A percentile compares a stretch with the other conserved stretches of the same genome.
Conservation (phyloP, 2,888 invertebrate genomes). For the Graphium colonna region DNA sequence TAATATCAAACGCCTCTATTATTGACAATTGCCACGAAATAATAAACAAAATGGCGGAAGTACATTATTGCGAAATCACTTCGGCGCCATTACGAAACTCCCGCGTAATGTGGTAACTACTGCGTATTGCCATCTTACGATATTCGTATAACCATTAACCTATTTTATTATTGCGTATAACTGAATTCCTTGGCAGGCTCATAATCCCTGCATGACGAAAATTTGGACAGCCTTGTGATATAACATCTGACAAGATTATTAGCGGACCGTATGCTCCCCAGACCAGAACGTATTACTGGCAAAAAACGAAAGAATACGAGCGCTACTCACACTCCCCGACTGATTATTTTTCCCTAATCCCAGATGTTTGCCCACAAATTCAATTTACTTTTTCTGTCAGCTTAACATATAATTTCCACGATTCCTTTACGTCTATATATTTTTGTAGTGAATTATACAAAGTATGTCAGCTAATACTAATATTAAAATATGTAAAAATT, state of each 20-base stretch:
- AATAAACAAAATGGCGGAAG: neutral
- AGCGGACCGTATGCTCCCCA: conserved; percentile 8
- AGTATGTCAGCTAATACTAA: no score
- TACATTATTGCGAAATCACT: conserved; percentile 12
- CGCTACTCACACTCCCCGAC: no score
- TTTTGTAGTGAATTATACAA: no score
- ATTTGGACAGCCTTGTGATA: conserved; percentile 16
- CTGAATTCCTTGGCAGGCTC: conserved; percentile 21
- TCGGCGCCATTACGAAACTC: conserved; percentile 10
- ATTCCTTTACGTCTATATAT: no score
- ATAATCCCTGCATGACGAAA: conserved; percentile 19
- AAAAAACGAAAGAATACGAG: conserved; percentile 2
- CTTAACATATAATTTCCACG: no score
- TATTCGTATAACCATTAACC: conserved; percentile 22
- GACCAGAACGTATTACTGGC: conserved; percentile 11
- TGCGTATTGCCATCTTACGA: neutral
- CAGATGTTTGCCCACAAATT: no score
- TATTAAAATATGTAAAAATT: no score
- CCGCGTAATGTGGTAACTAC: neutral
- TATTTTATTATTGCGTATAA: conserved; percentile 19
- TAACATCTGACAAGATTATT: conserved; percentile 19
- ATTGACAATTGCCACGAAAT: neutral
- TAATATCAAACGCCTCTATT: neutral
- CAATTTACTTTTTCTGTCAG: no score
- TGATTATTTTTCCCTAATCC: no score